These are phyloP conservation scores for Malacoraja senta DNA, from an alignment of 2,797 vertebrate species.

Conservation along the genomic window DNA sequence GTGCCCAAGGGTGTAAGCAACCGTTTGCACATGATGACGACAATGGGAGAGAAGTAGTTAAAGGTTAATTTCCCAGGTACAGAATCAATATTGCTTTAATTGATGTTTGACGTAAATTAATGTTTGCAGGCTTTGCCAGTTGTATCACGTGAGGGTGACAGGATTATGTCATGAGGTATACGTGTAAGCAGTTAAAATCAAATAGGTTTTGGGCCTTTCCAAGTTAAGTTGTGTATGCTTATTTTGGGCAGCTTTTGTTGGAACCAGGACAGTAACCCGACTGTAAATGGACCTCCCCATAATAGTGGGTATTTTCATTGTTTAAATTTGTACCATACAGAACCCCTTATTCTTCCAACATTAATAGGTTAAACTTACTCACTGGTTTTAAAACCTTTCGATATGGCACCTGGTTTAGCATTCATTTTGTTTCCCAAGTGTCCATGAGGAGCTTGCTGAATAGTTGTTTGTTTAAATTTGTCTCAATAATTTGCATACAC, in stretches of 20 bases:
- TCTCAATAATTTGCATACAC: background rate
- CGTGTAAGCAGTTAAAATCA: background rate
- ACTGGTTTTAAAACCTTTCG: background rate
- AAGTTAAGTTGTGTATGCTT: background rate
- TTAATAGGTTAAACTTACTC: background rate
- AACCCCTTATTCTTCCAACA: background rate
- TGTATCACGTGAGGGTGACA: background rate
- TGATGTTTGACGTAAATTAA: background rate
- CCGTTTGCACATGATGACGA: background rate
- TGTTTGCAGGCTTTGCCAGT: background rate
- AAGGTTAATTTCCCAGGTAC: background rate
- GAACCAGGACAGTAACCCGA: background rate
- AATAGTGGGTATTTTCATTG: no score
- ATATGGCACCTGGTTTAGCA: background rate
- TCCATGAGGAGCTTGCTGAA: background rate
- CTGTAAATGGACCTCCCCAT: background rate
- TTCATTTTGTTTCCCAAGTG: background rate
- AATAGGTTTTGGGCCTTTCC: background rate
- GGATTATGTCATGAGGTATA: background rate
- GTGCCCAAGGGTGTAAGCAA: no score
- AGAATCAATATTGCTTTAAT: background rate
- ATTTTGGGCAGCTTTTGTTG: background rate
- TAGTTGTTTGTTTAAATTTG: background rate
- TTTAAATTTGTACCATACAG: background rate
- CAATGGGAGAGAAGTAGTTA: background rate